Evolutionary conservation across 2,888 invertebrate species (phyloP), one percentile per base, ranked within the genome.

Genomic region (Conistra vaccinii): DNA sequence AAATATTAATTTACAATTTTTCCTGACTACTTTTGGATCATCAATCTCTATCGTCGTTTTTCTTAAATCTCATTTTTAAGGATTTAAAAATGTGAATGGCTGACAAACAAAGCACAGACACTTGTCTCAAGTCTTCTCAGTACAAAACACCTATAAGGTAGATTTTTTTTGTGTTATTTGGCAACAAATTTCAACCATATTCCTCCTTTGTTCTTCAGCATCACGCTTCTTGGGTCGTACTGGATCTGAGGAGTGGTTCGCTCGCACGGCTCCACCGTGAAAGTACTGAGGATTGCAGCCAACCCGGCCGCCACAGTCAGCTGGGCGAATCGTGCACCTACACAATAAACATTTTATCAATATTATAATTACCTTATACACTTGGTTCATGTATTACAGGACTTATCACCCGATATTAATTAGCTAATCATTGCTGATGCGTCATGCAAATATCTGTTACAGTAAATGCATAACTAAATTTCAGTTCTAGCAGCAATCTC

Each of bases 131-230:
- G 26, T 58, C 14, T 39, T 32, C 42, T 72, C 55, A 73, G 39
- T 51, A 80, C 66, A 66, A 66, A 61, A 73, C 71, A 62, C 78
- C 26, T 58, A 35, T 71, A 29, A 17, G 20, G 0, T 20, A 26
- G 26, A 14, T 39, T 23, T n/a, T n/a, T 29, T 32, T 17, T 60
- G 12, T 48, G 23, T 73, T 89, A 81, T 45, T 88, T 81, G 58
- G 88, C 87, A 77, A 86, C 90, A 87, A 96, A 95, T 81, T 90
- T 91, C 57, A 96, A 91, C 93, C 94, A 96, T 82, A 96, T 96
- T 71, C 96, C 94, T 62, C 96, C 96, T 88, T 94, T 95, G 86
- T 96, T 96, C 88, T 96, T 96, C 23, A 96, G 91, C 94, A 96
- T 94, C 35, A 96, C 95, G 78, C 96, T 96, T 69, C 96, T 89